A percentile compares a stretch with the other conserved stretches of the same genome.
Conservation (phyloP, 2,797 vertebrate genomes). For the Acanthurus lineatus region DNA sequence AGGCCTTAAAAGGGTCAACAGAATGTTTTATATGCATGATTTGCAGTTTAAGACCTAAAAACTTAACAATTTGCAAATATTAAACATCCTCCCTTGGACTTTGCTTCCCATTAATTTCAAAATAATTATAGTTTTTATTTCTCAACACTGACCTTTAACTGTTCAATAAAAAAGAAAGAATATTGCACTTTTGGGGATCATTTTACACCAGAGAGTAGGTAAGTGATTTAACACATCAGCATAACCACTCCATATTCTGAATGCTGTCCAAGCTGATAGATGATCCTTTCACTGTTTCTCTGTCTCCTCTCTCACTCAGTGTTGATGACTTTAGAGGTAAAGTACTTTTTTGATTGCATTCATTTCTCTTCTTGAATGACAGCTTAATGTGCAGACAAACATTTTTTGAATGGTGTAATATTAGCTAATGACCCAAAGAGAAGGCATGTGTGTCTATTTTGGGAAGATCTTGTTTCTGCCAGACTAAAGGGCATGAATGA, state of each 20-base stretch:
- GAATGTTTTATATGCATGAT: not conserved
- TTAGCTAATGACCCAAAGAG: conserved; percentile 40
- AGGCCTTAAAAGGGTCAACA: not conserved
- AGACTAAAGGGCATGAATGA: conserved; percentile 32
- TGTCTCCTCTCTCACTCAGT: conserved; percentile 59
- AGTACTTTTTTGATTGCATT: conserved; percentile 47
- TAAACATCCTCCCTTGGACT: not conserved
- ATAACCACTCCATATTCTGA: conserved; percentile 70
- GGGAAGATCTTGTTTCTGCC: conserved; percentile 23
- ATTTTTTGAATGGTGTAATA: conserved; percentile 33
- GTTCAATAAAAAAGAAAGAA: conserved; percentile 47
- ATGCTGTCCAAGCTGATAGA: conserved; percentile 65
- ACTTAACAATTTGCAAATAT: not conserved
- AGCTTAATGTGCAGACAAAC: conserved; percentile 38
- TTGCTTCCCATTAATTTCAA: not conserved
- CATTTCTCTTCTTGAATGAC: conserved; percentile 57
- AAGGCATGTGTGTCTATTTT: conserved; percentile 26
- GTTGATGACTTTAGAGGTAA: conserved; percentile 55
- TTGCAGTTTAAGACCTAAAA: not conserved
- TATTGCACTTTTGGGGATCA: conserved; percentile 49
- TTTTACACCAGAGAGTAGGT: conserved; percentile 60
- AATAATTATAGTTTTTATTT: conserved; percentile 13
- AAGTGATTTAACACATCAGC: conserved; percentile 72
- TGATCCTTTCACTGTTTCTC: conserved; percentile 58
- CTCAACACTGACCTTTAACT: conserved; percentile 53